These are phyloP conservation scores for Drosophila teissieri DNA, from an alignment of 1,140 invertebrate genomes.

Conservation along the genomic window DNA sequence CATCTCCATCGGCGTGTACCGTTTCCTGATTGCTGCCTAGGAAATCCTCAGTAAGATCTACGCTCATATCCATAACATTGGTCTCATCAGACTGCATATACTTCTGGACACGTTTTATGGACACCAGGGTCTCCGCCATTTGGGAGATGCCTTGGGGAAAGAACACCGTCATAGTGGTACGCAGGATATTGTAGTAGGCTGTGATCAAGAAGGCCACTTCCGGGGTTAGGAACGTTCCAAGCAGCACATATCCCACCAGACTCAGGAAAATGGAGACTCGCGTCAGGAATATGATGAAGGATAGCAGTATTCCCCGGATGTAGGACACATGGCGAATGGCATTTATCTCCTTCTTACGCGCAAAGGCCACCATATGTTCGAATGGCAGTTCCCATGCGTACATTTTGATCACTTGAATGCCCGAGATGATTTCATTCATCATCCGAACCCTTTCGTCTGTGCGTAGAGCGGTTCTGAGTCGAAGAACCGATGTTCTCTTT, in stretches of 20 bases:
- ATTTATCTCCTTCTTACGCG: constrained; percentile 86
- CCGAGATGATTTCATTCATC: constrained; percentile 96
- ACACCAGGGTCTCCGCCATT: constrained; percentile 89
- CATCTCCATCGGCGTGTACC: constrained; percentile 47
- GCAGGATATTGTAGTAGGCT: constrained; percentile 90
- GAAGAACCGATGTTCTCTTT: constrained; percentile 88
- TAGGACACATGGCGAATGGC: constrained; percentile 88
- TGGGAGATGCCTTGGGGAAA: constrained; percentile 88
- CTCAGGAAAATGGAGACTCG: constrained; percentile 92
- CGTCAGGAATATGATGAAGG: constrained; percentile 90
- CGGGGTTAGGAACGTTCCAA: constrained; percentile 85
- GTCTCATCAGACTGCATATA: constrained; percentile 90
- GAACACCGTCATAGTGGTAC: constrained; percentile 91
- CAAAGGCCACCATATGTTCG: constrained; percentile 87
- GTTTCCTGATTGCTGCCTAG: constrained; percentile 76
- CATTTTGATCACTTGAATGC: constrained; percentile 97
- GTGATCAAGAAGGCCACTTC: constrained; percentile 91
- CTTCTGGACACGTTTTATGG: constrained; percentile 88
- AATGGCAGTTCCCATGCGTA: constrained; percentile 94
- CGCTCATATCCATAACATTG: constrained; percentile 65
- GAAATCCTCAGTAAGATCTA: constrained; percentile 31
- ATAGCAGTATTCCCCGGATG: constrained; percentile 90
- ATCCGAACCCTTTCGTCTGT: constrained; percentile 94
- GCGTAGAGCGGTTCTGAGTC: constrained; percentile 88
- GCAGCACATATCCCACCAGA: constrained; percentile 90